phyloP scores from a whole-genome alignment of 2,113 vertebrate species.

The Cyphomyrus plagiostoma region DNA sequence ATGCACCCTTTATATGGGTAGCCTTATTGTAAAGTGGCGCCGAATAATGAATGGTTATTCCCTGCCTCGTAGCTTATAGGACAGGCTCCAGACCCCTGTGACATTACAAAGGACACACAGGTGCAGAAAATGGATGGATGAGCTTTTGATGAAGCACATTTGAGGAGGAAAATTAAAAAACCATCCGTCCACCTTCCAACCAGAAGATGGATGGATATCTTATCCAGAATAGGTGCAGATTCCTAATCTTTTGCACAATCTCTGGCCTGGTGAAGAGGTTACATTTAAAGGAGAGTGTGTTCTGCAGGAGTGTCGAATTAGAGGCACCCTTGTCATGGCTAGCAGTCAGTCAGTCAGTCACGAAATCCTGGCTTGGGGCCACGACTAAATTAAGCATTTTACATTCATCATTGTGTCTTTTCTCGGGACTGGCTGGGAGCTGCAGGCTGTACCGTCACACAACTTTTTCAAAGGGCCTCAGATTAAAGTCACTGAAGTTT shows the following conservation, averaged over 20 bases:
- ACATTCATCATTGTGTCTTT: constrained; percentile 70
- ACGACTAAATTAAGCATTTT: constrained; percentile 67
- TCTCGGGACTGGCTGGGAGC: constrained; percentile 50
- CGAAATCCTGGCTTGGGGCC: constrained; percentile 60
- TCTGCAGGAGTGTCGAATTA: not conserved
- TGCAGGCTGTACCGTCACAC: constrained; percentile 53
- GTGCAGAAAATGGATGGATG: not conserved
- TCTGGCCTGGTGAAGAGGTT: not conserved
- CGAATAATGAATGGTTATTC: not conserved
- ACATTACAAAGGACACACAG: not conserved
- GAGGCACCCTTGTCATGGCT: constrained; percentile 41
- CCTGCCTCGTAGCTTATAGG: not conserved
- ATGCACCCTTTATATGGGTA: too few species aligned
- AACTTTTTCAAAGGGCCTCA: constrained; percentile 65
- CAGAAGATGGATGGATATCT: too few species aligned
- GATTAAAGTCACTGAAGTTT: constrained; percentile 70
- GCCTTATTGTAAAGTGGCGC: too few species aligned
- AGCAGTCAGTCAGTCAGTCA: constrained; percentile 46
- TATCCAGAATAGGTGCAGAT: not conserved
- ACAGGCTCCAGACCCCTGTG: not conserved
- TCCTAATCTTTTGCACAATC: not conserved
- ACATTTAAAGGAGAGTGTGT: not conserved
- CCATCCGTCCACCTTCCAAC: not conserved
- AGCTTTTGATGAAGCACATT: not conserved
- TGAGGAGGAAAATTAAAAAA: not conserved